Evolutionary conservation across 2,888 invertebrate species (phyloP).

Genomic region (Ectemnius lituratus): DNA sequence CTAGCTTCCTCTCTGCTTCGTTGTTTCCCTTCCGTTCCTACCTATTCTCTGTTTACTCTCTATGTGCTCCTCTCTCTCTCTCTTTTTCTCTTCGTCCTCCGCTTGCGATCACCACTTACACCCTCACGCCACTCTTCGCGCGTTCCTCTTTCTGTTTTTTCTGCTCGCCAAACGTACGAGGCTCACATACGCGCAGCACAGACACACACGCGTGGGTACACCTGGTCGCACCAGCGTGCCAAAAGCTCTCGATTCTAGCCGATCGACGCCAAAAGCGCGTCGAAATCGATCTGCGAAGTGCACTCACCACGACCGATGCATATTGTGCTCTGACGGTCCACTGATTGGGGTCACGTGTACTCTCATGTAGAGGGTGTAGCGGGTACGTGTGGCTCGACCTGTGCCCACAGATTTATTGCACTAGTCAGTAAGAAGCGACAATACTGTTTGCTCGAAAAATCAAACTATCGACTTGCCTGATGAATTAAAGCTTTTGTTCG

Average conservation of each 20-base stretch:
- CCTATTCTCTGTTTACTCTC: not conserved
- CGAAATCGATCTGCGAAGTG: slow-evolving; percentile 51
- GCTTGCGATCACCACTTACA: slow-evolving; percentile 12
- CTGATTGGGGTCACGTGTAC: slow-evolving; percentile 43
- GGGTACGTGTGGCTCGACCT: slow-evolving; percentile 48
- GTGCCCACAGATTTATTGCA: slow-evolving; percentile 41
- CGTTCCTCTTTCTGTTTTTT: slow-evolving; percentile 16
- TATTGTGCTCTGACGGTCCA: slow-evolving; percentile 45
- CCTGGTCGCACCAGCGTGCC: slow-evolving; percentile 27
- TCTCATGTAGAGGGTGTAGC: slow-evolving; percentile 25
- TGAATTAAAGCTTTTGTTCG: not conserved
- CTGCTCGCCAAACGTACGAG: too few relatives aligned
- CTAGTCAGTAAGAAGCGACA: slow-evolving; percentile 19
- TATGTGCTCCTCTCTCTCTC: not conserved
- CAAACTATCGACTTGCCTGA: not conserved
- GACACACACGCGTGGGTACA: slow-evolving; percentile 23
- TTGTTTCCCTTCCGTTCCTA: not conserved
- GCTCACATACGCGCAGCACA: too few relatives aligned
- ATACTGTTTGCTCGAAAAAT: not conserved
- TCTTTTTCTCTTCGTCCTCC: not conserved
- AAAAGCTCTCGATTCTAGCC: slow-evolving; percentile 22
- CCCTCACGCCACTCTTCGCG: slow-evolving; percentile 15
- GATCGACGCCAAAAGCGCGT: slow-evolving; percentile 41
- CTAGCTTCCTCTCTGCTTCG: not conserved
- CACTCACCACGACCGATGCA: slow-evolving; percentile 37